Base-by-base conservation (phyloP, 2,797 vertebrate species). In the Lindbergichthys nudifrons region DNA sequence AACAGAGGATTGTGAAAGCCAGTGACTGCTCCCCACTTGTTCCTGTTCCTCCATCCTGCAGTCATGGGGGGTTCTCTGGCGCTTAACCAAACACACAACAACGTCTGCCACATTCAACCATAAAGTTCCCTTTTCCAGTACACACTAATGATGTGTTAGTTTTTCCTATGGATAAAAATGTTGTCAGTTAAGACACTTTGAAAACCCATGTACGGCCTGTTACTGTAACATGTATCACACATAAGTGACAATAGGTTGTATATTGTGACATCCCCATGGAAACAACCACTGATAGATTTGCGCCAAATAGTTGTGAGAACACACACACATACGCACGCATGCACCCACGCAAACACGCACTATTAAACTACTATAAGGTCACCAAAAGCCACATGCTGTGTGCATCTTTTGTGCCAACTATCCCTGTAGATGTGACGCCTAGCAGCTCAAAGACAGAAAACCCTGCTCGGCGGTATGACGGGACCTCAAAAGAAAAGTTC, bases 21-120 rank as follows among this genome's bases (percentile, higher is more conserved):
- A 80, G 62, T 19, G 61, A 56, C 70, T 77, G 82, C 76, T 80
- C 54, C 67, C 58, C 47, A 77, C 73, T 82, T 74, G 81, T 80
- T 87, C 67, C 73, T 80, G 64, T 74, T 87, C 32, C 83, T 66
- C 69, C 58, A 69, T 77, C 52, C 81, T 70, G 56, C 42, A 74
- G 57, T 72, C 73, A 70, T 71, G 26, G 26, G 26, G n/a, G 72
- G 77, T 42, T 62, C 56, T n/a, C 26, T 47, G 45, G 9, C 70
- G 54, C 75, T 47, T 48, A n/a, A 65, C 54, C 64, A 26, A 52
- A 26, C 14, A 57, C 16, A 50, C 36, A 70, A n/a, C 23, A 32
- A 32, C 4, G 13, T 10, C 21, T 18, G 26, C 69, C 26, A 26
- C 41, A 26, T 2, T 30, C 61, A 73, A 60, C 15, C 39, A 30